Evolutionary conservation across 2,797 vertebrate species (phyloP).

Genomic region (Melanotaenia pygmaea): DNA sequence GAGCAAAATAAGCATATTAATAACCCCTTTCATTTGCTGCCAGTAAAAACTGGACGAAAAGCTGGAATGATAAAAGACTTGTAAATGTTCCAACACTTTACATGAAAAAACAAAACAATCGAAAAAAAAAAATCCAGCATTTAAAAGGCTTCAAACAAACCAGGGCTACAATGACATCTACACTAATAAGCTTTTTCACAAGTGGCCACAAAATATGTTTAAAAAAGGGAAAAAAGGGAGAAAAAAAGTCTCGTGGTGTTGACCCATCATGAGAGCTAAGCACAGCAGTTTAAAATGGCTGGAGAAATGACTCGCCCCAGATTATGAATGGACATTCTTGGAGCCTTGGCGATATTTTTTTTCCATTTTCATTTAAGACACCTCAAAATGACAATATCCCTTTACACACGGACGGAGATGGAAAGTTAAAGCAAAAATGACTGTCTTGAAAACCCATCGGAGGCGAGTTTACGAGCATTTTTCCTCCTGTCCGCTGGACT

Average conservation of each 20-base stretch:
- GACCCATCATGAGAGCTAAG: slow-evolving; percentile 71
- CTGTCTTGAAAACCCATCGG: slow-evolving; percentile 68
- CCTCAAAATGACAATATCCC: slow-evolving; percentile 84
- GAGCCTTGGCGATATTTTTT: slow-evolving; percentile 50
- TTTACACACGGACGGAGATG: slow-evolving; percentile 80
- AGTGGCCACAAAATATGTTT: slow-evolving; percentile 45
- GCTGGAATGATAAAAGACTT: slow-evolving; percentile 34
- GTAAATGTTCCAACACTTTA: slow-evolving; percentile 45
- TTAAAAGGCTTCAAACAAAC: slow-evolving; percentile 66
- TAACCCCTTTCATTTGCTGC: slow-evolving; percentile 49
- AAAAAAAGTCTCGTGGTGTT: slow-evolving; percentile 51
- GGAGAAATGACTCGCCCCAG: slow-evolving; percentile 61
- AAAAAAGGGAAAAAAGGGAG: neutral
- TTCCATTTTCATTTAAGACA: slow-evolving; percentile 73
- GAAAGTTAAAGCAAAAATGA: slow-evolving; percentile 77
- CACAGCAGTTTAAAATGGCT: slow-evolving; percentile 62
- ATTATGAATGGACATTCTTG: slow-evolving; percentile 60
- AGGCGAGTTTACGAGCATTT: slow-evolving; percentile 65
- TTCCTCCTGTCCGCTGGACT: slow-evolving; percentile 73
- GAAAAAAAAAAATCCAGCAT: slow-evolving; percentile 23
- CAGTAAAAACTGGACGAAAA: slow-evolving; percentile 49
- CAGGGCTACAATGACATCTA: slow-evolving; percentile 67
- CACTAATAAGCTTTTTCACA: slow-evolving; percentile 53
- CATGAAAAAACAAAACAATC: slow-evolving; percentile 1
- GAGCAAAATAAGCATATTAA: slow-evolving; percentile 49